A percentile compares a stretch with the other conserved stretches of the same genome.
Evolutionary conservation across 2,797 vertebrate species (phyloP).

Genomic region (Lagodon rhomboides): DNA sequence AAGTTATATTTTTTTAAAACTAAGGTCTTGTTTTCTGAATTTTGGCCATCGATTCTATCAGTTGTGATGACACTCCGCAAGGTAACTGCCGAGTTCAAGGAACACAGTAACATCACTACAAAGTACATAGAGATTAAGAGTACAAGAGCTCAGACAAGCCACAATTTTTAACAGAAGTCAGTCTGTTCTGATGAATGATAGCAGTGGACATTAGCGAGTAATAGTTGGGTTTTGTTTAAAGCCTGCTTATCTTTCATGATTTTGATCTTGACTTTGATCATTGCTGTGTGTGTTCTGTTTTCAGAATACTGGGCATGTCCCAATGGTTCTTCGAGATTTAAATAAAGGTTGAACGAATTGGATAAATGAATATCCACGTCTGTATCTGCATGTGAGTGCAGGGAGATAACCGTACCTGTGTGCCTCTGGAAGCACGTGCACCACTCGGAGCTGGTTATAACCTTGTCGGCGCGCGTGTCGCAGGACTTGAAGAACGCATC

Average conservation of each 20-base stretch:
- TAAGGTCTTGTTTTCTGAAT: not conserved
- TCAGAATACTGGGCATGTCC: too few relatives aligned
- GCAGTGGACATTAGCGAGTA: too few relatives aligned
- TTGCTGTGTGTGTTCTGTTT: too few relatives aligned
- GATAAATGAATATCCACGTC: not conserved
- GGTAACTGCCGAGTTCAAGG: not conserved
- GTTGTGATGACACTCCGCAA: not conserved
- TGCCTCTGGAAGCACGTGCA: conserved; percentile 98
- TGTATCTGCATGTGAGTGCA: conserved; percentile 12
- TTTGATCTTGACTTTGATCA: too few relatives aligned
- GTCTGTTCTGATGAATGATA: not conserved
- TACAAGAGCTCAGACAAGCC: not conserved
- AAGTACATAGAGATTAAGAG: not conserved
- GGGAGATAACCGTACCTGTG: conserved; percentile 83
- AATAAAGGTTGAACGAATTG: too few relatives aligned
- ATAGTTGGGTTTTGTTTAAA: not conserved
- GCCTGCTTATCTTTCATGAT: not conserved
- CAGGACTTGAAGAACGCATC: conserved; percentile 94
- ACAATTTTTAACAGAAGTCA: not conserved
- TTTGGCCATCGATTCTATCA: not conserved
- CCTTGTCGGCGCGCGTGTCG: conserved; percentile 90
- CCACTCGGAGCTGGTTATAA: conserved; percentile 97
- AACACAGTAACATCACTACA: not conserved
- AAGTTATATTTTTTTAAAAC: not conserved
- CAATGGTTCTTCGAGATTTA: too few relatives aligned